Percentiles rank a stretch among this genome's conserved stretches.
phyloP scores from a whole-genome alignment of 2,888 invertebrate species.

The Melinaea menophilus region DNA sequence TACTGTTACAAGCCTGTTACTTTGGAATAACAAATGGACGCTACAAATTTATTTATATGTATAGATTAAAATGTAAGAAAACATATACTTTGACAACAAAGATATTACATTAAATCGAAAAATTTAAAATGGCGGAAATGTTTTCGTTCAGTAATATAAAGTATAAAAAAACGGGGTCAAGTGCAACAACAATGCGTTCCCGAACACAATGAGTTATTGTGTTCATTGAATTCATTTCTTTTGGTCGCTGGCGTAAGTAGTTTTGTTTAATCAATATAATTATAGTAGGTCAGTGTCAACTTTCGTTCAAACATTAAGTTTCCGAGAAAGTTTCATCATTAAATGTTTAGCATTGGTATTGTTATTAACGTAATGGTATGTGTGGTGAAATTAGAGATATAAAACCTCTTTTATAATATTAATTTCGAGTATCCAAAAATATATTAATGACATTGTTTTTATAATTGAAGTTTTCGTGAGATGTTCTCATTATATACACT shows the following conservation, averaged over 20 bases:
- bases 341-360: too few relatives aligned
- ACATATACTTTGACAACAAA: neutral
- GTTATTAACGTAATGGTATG: too few relatives aligned
- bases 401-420: too few relatives aligned
- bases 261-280: slow-evolving; percentile 9
- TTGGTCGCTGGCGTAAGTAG: slow-evolving; percentile 5
- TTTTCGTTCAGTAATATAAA: slow-evolving; percentile 17
- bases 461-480: too few relatives aligned
- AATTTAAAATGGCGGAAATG: slow-evolving; percentile 18
- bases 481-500: too few relatives aligned
- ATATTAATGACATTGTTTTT: too few relatives aligned
- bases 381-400: too few relatives aligned
- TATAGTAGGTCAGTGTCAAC: slow-evolving; percentile 1
- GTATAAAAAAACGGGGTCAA: slow-evolving; percentile 29
- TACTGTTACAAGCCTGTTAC: too few relatives aligned
- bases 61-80: too few relatives aligned
- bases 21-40: too few relatives aligned
- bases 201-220: slow-evolving; percentile 33
- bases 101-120: neutral
- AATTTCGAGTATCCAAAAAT: too few relatives aligned
- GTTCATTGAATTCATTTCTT: slow-evolving; percentile 10
- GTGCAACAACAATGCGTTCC: slow-evolving; percentile 29
- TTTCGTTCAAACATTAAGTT: neutral
- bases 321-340: neutral
- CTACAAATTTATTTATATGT: too few relatives aligned